phyloP scores from a whole-genome alignment of 2,113 vertebrate genomes.

The Burhinus bistriatus region DNA sequence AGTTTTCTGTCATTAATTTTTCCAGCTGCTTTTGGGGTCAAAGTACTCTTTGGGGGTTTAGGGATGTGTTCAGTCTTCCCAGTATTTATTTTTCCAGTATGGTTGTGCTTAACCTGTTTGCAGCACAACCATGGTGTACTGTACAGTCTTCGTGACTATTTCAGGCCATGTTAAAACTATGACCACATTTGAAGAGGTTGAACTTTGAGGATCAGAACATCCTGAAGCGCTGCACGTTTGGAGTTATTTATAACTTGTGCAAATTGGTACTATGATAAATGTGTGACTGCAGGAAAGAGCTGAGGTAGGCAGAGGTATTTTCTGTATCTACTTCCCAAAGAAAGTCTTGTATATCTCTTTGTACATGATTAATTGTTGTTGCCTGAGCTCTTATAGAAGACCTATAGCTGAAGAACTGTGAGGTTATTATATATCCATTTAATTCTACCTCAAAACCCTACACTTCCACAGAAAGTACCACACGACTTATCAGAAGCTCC shows the following conservation, averaged over 20 bases:
- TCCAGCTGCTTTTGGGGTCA: background rate
- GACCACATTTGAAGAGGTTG: background rate
- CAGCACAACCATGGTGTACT: background rate
- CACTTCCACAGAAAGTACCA: background rate
- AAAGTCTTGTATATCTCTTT: background rate
- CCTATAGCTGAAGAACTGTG: background rate
- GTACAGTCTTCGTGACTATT: background rate
- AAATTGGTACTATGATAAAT: background rate
- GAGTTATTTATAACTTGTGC: constrained; percentile 12
- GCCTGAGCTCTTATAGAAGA: background rate
- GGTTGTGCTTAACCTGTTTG: background rate
- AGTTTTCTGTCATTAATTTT: background rate
- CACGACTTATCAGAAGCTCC: background rate
- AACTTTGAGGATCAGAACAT: background rate
- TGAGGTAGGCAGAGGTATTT: background rate
- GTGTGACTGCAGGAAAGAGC: background rate
- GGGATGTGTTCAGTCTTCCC: background rate
- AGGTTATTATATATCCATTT: background rate
- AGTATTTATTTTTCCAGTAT: background rate
- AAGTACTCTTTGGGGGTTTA: background rate
- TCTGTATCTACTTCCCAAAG: background rate
- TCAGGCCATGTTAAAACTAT: background rate
- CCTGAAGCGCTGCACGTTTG: background rate
- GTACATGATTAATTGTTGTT: background rate
- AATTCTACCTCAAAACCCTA: background rate